Evolutionary conservation across 2,797 vertebrate genomes (phyloP).

Genomic region (Rhinoraja longicauda): DNA sequence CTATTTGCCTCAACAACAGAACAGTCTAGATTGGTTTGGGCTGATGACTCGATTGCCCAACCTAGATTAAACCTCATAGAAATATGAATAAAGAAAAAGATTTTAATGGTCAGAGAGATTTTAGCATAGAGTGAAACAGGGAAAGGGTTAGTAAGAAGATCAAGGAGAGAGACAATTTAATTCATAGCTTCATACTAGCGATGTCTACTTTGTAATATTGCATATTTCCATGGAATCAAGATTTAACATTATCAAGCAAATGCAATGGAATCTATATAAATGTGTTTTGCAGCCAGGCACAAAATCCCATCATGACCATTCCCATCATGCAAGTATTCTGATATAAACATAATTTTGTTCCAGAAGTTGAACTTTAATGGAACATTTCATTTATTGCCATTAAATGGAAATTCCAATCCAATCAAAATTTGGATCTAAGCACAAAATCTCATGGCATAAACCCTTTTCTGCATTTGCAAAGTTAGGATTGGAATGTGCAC

Average conservation of each 20-base stretch:
- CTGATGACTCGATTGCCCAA: background rate
- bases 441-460: slow-evolving; percentile 9
- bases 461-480: slow-evolving; percentile 21
- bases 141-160: slow-evolving; percentile 11
- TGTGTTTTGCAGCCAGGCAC: slow-evolving; percentile 27
- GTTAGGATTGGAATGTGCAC: slow-evolving; percentile 29
- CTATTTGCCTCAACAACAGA: background rate
- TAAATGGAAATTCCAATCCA: slow-evolving; percentile 20
- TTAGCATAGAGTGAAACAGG: slow-evolving; percentile 17
- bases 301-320: slow-evolving; percentile 22
- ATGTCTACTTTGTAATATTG: slow-evolving; percentile 8
- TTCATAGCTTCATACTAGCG: background rate
- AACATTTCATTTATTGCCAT: slow-evolving; percentile 14
- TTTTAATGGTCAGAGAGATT: background rate
- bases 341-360: slow-evolving; percentile 18
- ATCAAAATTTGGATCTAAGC: slow-evolving; percentile 27
- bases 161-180: background rate
- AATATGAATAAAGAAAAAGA: background rate
- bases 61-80: background rate
- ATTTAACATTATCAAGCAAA: slow-evolving; percentile 27
- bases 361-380: slow-evolving; percentile 8
- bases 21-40: background rate
- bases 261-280: slow-evolving; percentile 34
- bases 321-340: slow-evolving; percentile 29
- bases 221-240: slow-evolving; percentile 23